Evolutionary conservation across 2,888 invertebrate genomes (phyloP), one percentile per base, ranked within the genome.

Genomic region (Cerceris ruficornis): DNA sequence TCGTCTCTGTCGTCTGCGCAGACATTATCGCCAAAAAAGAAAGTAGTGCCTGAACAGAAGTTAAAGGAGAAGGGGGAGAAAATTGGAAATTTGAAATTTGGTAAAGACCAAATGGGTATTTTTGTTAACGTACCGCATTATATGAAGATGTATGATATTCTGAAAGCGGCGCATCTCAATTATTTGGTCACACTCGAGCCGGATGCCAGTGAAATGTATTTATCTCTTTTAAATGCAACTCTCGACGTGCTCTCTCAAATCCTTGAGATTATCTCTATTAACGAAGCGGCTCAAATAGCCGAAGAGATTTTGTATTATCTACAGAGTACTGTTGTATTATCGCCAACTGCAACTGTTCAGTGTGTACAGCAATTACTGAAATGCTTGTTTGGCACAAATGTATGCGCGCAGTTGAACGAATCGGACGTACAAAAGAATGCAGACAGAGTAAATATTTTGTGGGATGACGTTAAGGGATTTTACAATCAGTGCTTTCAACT

Each of bases 181-280:
- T 97, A 98, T 93, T 97, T 97, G 95, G 97, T 95, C 88, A 96
- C 96, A 59, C 93, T 98, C 85, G 97, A 97, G 87, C 94, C 95
- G 49, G 95, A 95, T 86, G 95, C 95, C 49, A 96, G 96, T 84
- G 95, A 96, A 89, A 95, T 95, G 92, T 96, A 98, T 90, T 92
- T 95, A 65, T 94, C 94, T 43, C 93, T 96, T 75, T 91, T 97
- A 66, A 94, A 94, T 74, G 94, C 95, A 7, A 93, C 95, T 0
- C 15, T 90, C 11, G 94, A 95, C 77, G 94, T 95, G 6, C 90
- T 97, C 39, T 95, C 96, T 0, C 95, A 96, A 75, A 94, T 97
- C 59, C 91, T 97, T 75, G 96, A 96, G 92, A 92, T 96, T 46
- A 94, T 95, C 1, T 95, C 95, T 0, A 93, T 96, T 64, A 93